Conservation (phyloP, 2,113 vertebrate genomes). For the Dissostichus mawsoni region DNA sequence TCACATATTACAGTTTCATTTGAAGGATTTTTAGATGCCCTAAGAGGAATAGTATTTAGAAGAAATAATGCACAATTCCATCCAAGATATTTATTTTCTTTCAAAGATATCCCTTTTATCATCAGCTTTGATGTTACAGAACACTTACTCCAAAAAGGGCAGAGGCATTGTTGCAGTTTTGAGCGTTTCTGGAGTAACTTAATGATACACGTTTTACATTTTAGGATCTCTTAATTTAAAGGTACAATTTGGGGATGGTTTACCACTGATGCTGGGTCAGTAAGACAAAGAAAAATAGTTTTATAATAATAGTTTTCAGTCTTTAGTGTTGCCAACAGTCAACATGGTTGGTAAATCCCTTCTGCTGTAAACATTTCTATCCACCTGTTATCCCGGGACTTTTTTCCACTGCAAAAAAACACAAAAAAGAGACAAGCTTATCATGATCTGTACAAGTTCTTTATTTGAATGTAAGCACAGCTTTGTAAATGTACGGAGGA, state of each 20-base stretch:
- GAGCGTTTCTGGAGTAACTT: not conserved
- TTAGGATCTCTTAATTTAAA: not conserved
- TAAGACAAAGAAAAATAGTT: not conserved
- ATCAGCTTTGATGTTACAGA: not conserved
- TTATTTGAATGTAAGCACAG: slow-evolving; percentile 95
- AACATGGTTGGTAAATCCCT: not conserved
- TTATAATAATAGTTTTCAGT: not conserved
- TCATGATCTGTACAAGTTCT: slow-evolving; percentile 93
- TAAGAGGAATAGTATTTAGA: too few species aligned
- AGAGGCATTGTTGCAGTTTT: not conserved
- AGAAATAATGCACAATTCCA: too few species aligned
- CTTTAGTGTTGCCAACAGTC: not conserved
- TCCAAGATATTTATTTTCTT: not conserved
- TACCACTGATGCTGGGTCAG: not conserved
- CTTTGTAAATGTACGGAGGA: slow-evolving; percentile 95
- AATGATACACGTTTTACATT: not conserved
- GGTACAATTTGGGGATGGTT: not conserved
- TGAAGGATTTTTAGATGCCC: not conserved
- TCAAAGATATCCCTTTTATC: not conserved
- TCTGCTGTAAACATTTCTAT: not conserved
- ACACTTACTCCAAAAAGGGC: not conserved
- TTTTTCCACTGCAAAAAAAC: slow-evolving; percentile 5
- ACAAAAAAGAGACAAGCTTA: slow-evolving; percentile 1
- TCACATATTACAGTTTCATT: not conserved
- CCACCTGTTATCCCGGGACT: not conserved